Evolutionary conservation across 2,113 vertebrate genomes (phyloP).

Genomic region (Turdus rufiventris): DNA sequence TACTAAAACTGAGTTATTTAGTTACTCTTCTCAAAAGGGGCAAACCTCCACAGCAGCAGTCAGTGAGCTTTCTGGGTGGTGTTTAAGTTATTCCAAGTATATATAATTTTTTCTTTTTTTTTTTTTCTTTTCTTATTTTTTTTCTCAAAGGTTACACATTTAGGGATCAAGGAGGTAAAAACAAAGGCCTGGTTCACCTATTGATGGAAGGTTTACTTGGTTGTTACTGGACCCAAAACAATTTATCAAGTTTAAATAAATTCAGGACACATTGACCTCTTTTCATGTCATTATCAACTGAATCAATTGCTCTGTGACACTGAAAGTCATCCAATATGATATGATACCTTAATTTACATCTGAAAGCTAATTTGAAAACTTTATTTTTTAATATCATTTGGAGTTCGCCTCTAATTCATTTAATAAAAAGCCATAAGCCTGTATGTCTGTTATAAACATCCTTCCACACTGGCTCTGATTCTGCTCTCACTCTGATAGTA

Average conservation of each 20-base stretch:
- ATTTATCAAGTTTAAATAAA: neutral
- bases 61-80: neutral
- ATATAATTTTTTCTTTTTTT: fast-evolving
- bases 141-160: neutral
- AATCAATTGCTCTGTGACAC: neutral
- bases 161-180: neutral
- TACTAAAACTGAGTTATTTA: neutral
- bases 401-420: neutral
- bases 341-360: neutral
- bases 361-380: neutral
- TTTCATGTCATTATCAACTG: neutral
- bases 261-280: neutral
- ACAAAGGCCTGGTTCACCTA: neutral
- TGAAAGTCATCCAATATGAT: neutral
- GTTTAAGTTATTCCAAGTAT: neutral
- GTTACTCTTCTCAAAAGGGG: neutral
- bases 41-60: neutral
- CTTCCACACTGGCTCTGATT: neutral
- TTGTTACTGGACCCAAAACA: neutral
- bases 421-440: neutral
- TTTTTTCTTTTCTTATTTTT: neutral
- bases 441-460: neutral
- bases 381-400: neutral
- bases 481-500: neutral
- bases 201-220: neutral